Percentiles rank a stretch among this genome's conserved stretches.
Evolutionary conservation across 2,888 invertebrate genomes (phyloP).

Genomic region (Conchocele bisecta): DNA sequence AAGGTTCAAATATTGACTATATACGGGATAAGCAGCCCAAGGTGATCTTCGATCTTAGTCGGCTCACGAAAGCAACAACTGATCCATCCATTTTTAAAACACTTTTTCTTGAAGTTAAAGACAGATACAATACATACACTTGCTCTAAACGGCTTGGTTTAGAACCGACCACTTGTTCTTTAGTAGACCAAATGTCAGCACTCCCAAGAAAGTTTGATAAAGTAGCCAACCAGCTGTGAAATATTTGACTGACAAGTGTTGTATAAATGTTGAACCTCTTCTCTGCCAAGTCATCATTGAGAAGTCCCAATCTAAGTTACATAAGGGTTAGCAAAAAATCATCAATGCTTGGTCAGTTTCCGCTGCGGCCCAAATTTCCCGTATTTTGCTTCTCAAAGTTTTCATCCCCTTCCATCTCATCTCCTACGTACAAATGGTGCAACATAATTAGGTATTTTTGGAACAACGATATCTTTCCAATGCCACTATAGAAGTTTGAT

Average conservation of each 20-base stretch:
- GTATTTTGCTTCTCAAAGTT: background rate
- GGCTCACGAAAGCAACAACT: too few species aligned
- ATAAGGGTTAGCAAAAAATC: background rate
- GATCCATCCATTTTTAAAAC: too few species aligned
- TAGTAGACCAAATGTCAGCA: slow-evolving; percentile 11
- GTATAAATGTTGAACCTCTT: slow-evolving; percentile 1
- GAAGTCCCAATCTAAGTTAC: background rate
- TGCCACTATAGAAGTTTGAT: too few species aligned
- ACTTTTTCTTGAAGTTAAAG: too few species aligned
- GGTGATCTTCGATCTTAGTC: too few species aligned
- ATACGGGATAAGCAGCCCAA: too few species aligned
- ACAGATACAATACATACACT: too few species aligned
- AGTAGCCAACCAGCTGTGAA: slow-evolving; percentile 10
- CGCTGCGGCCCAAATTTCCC: background rate
- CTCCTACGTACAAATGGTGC: background rate
- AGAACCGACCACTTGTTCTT: background rate
- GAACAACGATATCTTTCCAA: too few species aligned
- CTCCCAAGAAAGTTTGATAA: background rate
- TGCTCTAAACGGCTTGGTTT: background rate
- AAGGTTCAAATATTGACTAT: too few species aligned
- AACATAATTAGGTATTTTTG: background rate
- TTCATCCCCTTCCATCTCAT: background rate
- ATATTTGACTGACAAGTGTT: slow-evolving; percentile 4
- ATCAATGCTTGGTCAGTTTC: background rate
- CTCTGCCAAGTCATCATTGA: background rate